These are phyloP conservation scores for Leucoma salicis DNA, from an alignment of 2,888 invertebrate species.

Conservation along the genomic window DNA sequence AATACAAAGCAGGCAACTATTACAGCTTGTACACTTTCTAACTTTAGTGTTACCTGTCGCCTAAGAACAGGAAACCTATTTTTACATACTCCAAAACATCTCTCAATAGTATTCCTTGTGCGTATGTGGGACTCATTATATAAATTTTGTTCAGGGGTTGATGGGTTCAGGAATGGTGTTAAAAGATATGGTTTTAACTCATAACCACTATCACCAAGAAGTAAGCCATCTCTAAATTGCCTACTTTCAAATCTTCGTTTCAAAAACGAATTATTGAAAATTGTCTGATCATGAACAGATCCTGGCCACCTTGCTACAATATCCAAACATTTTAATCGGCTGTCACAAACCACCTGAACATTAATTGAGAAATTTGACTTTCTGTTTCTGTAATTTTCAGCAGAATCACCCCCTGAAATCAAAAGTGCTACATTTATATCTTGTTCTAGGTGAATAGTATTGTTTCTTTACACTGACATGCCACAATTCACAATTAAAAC, in stretches of 20 bases:
- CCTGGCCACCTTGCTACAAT: no score
- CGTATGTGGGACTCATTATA: slow-evolving; percentile 17
- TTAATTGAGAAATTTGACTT: slow-evolving; percentile 21
- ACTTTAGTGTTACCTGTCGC: slow-evolving; percentile 3
- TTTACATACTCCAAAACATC: slow-evolving; percentile 22
- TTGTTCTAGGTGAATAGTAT: background rate
- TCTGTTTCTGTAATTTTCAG: slow-evolving; percentile 9
- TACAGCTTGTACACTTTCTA: slow-evolving; percentile 7
- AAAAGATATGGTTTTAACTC: slow-evolving; percentile 18
- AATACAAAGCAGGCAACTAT: slow-evolving; percentile 13
- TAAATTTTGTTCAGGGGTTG: slow-evolving; percentile 39
- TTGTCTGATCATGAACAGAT: slow-evolving; percentile 22
- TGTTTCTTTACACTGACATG: background rate
- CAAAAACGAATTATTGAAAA: slow-evolving; percentile 1
- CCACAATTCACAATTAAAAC: background rate
- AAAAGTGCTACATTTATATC: background rate
- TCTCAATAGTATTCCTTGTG: slow-evolving; percentile 15
- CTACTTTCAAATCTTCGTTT: slow-evolving; percentile 3
- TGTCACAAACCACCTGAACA: slow-evolving; percentile 19
- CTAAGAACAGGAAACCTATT: slow-evolving; percentile 23
- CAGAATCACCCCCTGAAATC: background rate
- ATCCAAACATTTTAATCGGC: no score
- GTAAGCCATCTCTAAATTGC: slow-evolving; percentile 1
- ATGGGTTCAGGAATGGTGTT: slow-evolving; percentile 30
- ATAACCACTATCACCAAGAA: slow-evolving; percentile 1